A percentile compares a stretch with the other conserved stretches of the same genome.
Conservation (phyloP, 2,888 invertebrate genomes). For the Rotaria magnacalcarata region DNA sequence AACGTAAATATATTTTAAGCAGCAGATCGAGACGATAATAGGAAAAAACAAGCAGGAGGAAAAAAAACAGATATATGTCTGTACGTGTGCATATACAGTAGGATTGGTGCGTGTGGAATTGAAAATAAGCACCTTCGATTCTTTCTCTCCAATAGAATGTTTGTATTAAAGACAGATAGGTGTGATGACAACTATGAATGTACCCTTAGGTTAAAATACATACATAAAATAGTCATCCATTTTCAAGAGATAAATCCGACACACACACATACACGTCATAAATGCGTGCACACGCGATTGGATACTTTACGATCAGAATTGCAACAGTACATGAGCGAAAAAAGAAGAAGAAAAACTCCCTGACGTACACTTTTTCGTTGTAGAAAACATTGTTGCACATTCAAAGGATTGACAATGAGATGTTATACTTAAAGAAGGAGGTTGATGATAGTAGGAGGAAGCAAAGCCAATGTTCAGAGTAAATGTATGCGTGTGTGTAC, state of each 20-base stretch:
- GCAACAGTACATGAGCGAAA: not conserved
- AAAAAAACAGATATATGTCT: not conserved
- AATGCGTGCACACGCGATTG: not conserved
- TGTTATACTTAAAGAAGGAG: not conserved
- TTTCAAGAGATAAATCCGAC: not conserved
- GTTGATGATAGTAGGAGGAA: constrained; percentile 6
- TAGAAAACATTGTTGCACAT: constrained; percentile 12
- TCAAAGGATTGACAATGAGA: constrained; percentile 21
- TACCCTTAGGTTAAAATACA: not conserved
- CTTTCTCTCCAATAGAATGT: not conserved
- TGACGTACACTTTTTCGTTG: not conserved
- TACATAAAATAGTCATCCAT: not conserved
- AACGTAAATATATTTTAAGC: not conserved
- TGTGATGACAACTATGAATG: constrained; percentile 22
- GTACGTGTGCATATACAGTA: not conserved
- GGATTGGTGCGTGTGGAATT: constrained; percentile 31
- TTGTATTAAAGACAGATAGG: not conserved
- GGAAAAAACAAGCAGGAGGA: not conserved
- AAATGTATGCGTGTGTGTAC: not conserved
- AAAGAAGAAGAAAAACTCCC: not conserved
- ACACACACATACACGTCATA: not conserved
- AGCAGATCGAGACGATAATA: not conserved
- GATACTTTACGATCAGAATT: not conserved
- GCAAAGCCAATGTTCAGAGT: constrained; percentile 26
- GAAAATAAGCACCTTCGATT: constrained; percentile 1